Percentiles rank a stretch among this genome's conserved stretches.
phyloP scores from a whole-genome alignment of 2,888 invertebrate species.

The Omphaloscelis lunosa region DNA sequence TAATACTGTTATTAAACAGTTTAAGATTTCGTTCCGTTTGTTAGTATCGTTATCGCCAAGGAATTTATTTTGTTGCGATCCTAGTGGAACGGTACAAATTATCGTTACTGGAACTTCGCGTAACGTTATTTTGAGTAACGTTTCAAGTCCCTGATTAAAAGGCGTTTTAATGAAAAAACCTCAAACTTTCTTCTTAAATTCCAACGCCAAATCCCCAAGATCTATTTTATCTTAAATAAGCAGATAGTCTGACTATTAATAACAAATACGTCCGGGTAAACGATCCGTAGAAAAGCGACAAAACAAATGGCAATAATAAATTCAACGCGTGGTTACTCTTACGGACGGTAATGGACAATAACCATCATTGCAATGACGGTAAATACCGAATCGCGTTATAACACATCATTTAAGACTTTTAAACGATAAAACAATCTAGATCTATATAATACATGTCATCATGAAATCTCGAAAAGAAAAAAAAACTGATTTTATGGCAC shows the following conservation, averaged over 20 bases:
- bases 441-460: not conserved
- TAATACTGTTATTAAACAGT: too few species aligned
- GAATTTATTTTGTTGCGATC: too few species aligned
- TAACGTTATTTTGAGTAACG: too few species aligned
- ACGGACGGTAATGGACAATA: constrained; percentile 6
- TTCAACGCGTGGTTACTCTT: not conserved
- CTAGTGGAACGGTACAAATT: too few species aligned
- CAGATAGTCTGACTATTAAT: not conserved
- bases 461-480: not conserved
- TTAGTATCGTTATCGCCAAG: too few species aligned
- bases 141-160: too few species aligned
- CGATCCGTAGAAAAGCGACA: constrained; percentile 9
- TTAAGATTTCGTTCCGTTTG: too few species aligned
- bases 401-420: not conserved
- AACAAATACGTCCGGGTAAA: constrained; percentile 6
- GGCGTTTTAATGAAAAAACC: not conserved
- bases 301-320: constrained; percentile 11
- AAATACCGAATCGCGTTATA: constrained; percentile 20
- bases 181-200: not conserved
- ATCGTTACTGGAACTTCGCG: too few species aligned
- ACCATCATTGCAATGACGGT: constrained; percentile 20
- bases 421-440: constrained; percentile 1
- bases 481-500: not conserved
- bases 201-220: not conserved
- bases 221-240: not conserved